A percentile compares a stretch with the other conserved stretches of the same genome.
phyloP scores from a whole-genome alignment of 2,888 invertebrate species.

The Phengaris arion region DNA sequence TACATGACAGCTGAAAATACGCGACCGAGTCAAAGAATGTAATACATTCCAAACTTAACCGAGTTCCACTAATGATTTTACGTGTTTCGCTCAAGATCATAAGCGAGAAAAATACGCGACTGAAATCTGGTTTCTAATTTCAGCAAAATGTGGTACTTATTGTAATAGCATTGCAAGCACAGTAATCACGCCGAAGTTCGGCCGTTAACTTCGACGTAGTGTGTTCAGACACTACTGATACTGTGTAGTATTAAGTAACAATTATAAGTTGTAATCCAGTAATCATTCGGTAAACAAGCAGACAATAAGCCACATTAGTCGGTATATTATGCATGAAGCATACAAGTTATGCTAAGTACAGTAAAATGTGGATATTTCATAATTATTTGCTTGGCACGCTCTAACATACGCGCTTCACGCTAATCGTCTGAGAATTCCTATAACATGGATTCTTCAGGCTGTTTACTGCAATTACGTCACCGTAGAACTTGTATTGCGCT shows the following conservation, averaged over 20 bases:
- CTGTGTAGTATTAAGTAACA: background rate
- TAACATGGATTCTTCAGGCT: conserved; percentile 21
- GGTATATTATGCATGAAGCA: background rate
- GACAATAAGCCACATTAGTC: conserved; percentile 2
- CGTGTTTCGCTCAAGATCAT: no score
- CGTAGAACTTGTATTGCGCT: background rate
- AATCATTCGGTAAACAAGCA: background rate
- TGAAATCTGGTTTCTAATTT: no score
- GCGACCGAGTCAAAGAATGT: no score
- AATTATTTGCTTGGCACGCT: conserved; percentile 8
- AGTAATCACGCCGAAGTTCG: no score
- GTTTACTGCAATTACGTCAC: conserved; percentile 26
- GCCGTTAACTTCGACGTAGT: no score
- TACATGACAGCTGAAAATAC: no score
- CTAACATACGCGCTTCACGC: conserved; percentile 8
- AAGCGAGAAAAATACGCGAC: no score
- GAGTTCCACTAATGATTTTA: no score
- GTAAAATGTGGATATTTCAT: background rate
- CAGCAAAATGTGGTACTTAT: no score
- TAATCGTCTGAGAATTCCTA: conserved; percentile 23
- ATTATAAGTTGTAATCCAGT: background rate
- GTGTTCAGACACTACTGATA: no score
- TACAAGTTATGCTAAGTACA: conserved; percentile 9
- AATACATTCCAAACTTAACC: no score
- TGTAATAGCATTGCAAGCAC: no score